Percentiles rank a stretch among this genome's conserved stretches.
Conservation (phyloP, 2,113 vertebrate species). For the Mionectes macconnelli region DNA sequence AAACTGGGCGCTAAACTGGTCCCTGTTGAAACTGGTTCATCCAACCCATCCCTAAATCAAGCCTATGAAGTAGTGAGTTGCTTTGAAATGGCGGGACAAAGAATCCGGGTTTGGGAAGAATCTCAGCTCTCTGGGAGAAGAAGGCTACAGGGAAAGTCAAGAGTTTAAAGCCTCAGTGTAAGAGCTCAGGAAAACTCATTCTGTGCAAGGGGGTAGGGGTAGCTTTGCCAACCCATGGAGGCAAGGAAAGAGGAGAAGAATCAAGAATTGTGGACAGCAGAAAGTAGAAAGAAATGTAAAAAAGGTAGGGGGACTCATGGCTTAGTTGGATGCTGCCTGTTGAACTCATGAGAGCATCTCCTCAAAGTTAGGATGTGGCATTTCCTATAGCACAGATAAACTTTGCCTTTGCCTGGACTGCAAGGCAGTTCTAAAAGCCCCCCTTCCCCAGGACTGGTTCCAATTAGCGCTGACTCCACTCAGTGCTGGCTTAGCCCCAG, state of each 20-base stretch:
- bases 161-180: not conserved
- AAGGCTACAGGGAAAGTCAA: not conserved
- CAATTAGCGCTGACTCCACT: constrained; percentile 4
- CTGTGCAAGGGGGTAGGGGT: not conserved
- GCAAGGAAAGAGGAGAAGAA: not conserved
- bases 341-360: not conserved
- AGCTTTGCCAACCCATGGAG: not conserved
- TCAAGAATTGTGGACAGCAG: not conserved
- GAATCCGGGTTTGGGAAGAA: not conserved
- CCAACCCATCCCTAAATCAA: not conserved
- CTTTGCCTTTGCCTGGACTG: constrained; percentile 10
- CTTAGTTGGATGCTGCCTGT: not conserved
- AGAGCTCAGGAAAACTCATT: not conserved
- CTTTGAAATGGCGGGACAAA: not conserved
- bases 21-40: fast-evolving
- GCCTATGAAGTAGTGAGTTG: not conserved
- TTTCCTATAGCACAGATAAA: constrained; percentile 42
- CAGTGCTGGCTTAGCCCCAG: not conserved
- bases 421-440: not conserved
- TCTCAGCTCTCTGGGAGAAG: not conserved
- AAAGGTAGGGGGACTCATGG: not conserved
- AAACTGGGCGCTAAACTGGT: not conserved
- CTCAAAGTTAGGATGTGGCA: not conserved
- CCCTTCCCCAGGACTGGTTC: constrained; percentile 39
- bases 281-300: not conserved